These are phyloP conservation scores for Caenorhabditis uteleia DNA, from an alignment of 2,888 invertebrate genomes.

Conservation along the genomic window DNA sequence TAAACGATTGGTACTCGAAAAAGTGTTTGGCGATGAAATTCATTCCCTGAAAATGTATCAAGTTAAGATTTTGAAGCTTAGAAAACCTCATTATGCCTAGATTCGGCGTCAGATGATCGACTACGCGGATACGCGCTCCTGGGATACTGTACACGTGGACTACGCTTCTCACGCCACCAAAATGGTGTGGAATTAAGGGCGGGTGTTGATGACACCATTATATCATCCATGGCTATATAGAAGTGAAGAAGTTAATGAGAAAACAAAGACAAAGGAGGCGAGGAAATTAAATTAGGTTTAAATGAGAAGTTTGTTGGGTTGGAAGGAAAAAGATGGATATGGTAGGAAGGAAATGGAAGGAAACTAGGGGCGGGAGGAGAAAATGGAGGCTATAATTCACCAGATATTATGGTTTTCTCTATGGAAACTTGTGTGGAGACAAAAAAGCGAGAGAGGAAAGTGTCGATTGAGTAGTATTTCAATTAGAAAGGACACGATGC, in stretches of 20 bases:
- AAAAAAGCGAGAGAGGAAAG: no score
- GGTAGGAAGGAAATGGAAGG: no score
- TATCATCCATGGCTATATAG: constrained; percentile 14
- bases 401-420: no score
- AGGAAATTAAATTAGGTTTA: no score
- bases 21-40: constrained; percentile 69
- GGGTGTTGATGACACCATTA: not conserved
- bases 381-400: no score
- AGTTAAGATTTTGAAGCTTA: not conserved
- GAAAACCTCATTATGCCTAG: constrained; percentile 8
- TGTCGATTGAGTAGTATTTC: no score
- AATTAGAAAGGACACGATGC: no score
- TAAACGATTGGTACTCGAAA: constrained; percentile 69
- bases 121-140: constrained; percentile 42
- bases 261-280: constrained; percentile 3
- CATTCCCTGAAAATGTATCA: constrained; percentile 58
- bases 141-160: constrained; percentile 26
- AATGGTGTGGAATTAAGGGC: no score
- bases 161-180: constrained; percentile 57
- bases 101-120: constrained; percentile 31
- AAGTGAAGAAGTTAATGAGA: constrained; percentile 1
- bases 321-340: no score
- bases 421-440: no score
- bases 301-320: no score
- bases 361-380: no score